These are phyloP conservation scores for Phorcus lineatus DNA, from an alignment of 2,888 invertebrate genomes.

Conservation along the genomic window DNA sequence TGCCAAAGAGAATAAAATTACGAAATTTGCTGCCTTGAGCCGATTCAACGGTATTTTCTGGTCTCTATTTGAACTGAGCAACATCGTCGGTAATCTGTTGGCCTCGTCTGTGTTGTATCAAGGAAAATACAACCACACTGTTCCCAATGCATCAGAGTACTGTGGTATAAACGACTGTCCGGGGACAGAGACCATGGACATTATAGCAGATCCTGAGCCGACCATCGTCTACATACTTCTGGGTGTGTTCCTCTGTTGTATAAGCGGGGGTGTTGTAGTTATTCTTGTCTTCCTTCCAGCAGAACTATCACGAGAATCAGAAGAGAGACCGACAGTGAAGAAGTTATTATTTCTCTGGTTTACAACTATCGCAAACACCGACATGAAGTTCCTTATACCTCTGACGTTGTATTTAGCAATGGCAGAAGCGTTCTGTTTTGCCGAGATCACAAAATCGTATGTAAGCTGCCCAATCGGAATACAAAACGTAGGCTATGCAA, in stretches of 20 bases:
- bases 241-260: constrained; percentile 59
- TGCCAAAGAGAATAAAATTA: constrained; percentile 50
- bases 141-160: neutral
- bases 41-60: constrained; percentile 70
- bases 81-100: constrained; percentile 69
- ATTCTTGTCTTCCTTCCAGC: constrained; percentile 56
- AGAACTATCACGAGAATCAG: constrained; percentile 41
- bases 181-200: constrained; percentile 28
- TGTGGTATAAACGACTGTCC: constrained; percentile 46
- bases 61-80: constrained; percentile 64
- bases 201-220: constrained; percentile 54
- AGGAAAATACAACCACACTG: constrained; percentile 37
- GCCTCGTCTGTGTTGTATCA: constrained; percentile 65
- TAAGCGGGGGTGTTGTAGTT: constrained; percentile 57
- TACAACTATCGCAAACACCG: constrained; percentile 44
- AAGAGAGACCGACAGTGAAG: constrained; percentile 34
- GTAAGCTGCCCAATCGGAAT: constrained; percentile 64
- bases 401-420: constrained; percentile 68
- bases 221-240: constrained; percentile 61
- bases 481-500: constrained; percentile 62
- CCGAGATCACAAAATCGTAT: constrained; percentile 69
- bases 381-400: constrained; percentile 65
- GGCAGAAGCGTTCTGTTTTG: constrained; percentile 67
- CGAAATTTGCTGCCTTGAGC: constrained; percentile 57
- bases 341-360: constrained; percentile 52